These are phyloP conservation scores for Anthophora plumipes DNA, from an alignment of 2,888 invertebrate species.

Conservation along the genomic window DNA sequence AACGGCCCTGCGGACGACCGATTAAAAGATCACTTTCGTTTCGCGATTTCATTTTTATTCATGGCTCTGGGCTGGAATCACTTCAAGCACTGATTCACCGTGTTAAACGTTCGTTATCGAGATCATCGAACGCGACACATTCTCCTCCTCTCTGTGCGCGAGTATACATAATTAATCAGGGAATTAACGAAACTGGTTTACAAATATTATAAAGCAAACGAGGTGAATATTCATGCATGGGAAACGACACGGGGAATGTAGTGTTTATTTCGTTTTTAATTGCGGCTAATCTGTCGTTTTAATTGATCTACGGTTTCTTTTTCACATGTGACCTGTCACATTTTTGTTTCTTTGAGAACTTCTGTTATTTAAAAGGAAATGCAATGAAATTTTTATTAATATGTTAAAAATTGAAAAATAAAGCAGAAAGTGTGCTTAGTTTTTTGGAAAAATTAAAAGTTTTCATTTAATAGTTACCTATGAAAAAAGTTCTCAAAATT, in stretches of 20 bases:
- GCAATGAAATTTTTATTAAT: no score
- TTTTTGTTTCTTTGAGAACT: no score
- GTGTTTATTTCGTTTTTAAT: constrained; percentile 2
- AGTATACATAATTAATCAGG: constrained; percentile 39
- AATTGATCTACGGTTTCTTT: neutral
- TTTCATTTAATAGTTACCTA: no score
- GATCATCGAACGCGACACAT: constrained; percentile 16
- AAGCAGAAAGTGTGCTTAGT: no score
- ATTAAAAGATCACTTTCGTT: constrained; percentile 65
- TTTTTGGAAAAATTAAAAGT: no score
- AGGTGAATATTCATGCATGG: constrained; percentile 13
- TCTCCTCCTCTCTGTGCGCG: neutral
- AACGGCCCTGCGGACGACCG: constrained; percentile 50
- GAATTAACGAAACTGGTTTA: constrained; percentile 44
- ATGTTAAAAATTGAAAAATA: no score
- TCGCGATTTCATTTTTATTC: constrained; percentile 68
- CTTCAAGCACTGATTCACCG: neutral
- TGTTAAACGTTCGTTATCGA: constrained; percentile 59
- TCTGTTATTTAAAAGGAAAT: no score
- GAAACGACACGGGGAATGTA: neutral
- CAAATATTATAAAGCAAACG: neutral
- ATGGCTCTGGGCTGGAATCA: constrained; percentile 27
- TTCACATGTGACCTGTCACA: no score
- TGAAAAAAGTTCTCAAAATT: no score
- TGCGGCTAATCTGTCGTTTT: neutral